Conservation (phyloP, 2,888 invertebrate genomes). For the Malthinus flaveolus region DNA sequence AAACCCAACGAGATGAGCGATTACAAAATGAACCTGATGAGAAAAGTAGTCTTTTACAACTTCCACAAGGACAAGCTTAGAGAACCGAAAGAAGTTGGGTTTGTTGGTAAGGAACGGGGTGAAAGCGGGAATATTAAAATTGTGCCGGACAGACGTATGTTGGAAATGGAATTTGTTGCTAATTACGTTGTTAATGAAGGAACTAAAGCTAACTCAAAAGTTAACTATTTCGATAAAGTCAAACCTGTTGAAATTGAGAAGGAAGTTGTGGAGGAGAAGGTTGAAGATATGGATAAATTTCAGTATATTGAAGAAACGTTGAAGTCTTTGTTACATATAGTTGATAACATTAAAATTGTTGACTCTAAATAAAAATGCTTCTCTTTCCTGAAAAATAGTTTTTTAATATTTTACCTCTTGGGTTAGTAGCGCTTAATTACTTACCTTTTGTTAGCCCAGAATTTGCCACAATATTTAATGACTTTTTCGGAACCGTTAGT, state of each 20-base stretch:
- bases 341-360: conserved; percentile 2
- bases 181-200: conserved; percentile 4
- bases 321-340: background rate
- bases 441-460: too few relatives aligned
- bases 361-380: background rate
- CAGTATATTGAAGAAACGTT: background rate
- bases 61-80: background rate
- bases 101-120: background rate
- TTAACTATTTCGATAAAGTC: background rate
- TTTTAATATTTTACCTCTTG: too few relatives aligned
- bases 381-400: too few relatives aligned
- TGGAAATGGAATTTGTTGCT: conserved; percentile 15
- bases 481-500: too few relatives aligned
- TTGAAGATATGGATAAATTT: conserved; percentile 1
- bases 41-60: background rate
- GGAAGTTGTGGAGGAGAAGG: background rate
- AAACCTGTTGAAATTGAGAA: background rate
- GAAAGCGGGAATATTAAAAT: background rate
- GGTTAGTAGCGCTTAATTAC: too few relatives aligned
- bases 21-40: background rate
- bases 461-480: too few relatives aligned
- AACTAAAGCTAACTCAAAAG: conserved; percentile 2
- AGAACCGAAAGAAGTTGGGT: background rate
- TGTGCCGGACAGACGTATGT: conserved; percentile 9
- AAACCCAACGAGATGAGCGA: background rate